Evolutionary conservation across 2,888 invertebrate species (phyloP).

Genomic region (Electrophaes corylata): DNA sequence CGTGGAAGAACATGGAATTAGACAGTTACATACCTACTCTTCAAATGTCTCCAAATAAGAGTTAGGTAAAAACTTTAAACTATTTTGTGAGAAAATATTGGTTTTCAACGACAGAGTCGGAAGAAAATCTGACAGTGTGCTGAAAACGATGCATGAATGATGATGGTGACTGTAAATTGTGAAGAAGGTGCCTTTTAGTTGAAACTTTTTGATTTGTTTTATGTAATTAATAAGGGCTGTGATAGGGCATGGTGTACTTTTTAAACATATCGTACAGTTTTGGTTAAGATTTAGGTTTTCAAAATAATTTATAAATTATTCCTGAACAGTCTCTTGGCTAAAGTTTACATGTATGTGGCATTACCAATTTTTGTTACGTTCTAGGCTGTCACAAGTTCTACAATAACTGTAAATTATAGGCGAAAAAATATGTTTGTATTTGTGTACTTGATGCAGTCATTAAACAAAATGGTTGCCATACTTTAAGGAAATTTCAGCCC

Average conservation of each 20-base stretch:
- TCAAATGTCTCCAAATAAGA: not conserved
- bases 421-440: too few species aligned
- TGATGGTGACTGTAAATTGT: not conserved
- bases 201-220: conserved; percentile 5
- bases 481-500: not conserved
- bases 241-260: conserved; percentile 70
- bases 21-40: not conserved
- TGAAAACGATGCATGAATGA: not conserved
- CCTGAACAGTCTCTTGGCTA: conserved; percentile 8
- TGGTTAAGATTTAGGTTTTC: conserved; percentile 3
- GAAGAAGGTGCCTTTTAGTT: conserved; percentile 11
- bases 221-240: conserved; percentile 66
- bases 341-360: not conserved
- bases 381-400: too few species aligned
- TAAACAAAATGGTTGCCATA: not conserved
- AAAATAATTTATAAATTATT: conserved; percentile 6
- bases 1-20: not conserved
- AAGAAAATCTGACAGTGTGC: not conserved
- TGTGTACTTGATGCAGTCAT: too few species aligned
- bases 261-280: conserved; percentile 62
- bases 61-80: not conserved
- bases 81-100: not conserved
- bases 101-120: not conserved
- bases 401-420: too few species aligned
- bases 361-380: too few species aligned